phyloP scores from a whole-genome alignment of 2,113 vertebrate species.

The Scytalopus superciliaris region DNA sequence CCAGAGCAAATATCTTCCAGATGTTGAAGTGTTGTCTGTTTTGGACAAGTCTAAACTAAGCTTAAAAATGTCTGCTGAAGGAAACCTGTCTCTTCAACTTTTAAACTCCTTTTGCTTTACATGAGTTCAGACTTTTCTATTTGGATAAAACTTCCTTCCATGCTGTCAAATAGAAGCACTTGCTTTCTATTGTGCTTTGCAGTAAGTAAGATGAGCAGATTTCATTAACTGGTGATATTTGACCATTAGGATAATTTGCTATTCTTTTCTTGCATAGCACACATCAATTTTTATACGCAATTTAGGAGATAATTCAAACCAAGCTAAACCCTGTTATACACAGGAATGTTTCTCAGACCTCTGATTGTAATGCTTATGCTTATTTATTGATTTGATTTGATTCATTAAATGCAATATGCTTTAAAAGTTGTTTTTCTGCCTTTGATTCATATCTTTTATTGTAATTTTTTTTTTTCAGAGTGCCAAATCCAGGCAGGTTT shows the following conservation, averaged over 20 bases:
- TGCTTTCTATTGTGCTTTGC: neutral
- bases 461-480: neutral
- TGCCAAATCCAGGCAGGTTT: neutral
- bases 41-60: neutral
- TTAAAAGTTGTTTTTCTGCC: neutral
- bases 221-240: neutral
- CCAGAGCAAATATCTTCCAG: neutral
- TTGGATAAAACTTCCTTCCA: neutral
- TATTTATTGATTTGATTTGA: neutral
- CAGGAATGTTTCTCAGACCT: neutral
- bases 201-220: neutral
- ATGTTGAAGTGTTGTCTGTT: neutral
- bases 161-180: neutral
- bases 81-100: neutral
- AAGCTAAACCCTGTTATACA: neutral
- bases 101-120: neutral
- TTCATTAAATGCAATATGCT: neutral
- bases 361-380: neutral
- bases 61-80: neutral
- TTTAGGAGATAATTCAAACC: neutral
- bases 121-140: neutral
- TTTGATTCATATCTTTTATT: rapidly evolving
- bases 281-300: neutral
- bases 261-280: neutral
- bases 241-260: neutral